A percentile compares a stretch with the other conserved stretches of the same genome.
Conservation (phyloP, 2,113 vertebrate species). For the Laterallus jamaicensis region DNA sequence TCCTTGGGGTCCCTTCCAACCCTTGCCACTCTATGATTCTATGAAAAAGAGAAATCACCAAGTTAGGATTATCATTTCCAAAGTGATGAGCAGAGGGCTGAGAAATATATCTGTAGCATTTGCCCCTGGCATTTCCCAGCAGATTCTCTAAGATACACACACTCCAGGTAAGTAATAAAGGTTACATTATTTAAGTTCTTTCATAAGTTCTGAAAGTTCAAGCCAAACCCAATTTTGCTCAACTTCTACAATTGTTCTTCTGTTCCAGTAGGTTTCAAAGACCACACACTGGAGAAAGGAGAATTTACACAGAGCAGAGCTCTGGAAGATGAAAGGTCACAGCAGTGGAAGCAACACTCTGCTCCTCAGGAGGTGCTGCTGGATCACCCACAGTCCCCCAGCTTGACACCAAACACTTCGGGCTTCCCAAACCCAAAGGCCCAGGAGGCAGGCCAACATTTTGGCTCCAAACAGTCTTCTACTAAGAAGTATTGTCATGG, state of each 20-base stretch:
- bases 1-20: too few relatives aligned
- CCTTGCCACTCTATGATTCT: too few relatives aligned
- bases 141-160: not conserved
- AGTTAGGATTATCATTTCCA: not conserved
- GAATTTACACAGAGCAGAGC: not conserved
- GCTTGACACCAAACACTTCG: not conserved
- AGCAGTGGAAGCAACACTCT: not conserved
- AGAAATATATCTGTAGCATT: not conserved
- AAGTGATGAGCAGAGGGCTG: not conserved
- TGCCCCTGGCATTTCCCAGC: not conserved
- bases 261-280: not conserved
- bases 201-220: not conserved
- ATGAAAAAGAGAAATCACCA: not conserved
- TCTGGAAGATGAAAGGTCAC: not conserved
- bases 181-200: not conserved
- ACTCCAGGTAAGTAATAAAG: not conserved
- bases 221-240: not conserved
- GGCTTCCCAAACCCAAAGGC: not conserved
- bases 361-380: not conserved
- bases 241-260: not conserved
- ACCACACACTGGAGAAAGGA: not conserved
- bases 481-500: not conserved
- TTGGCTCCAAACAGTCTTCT: not conserved
- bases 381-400: not conserved
- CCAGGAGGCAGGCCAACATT: rapidly evolving